Percentiles rank a stretch among this genome's conserved stretches.
Evolutionary conservation across 2,888 invertebrate species (phyloP).

Genomic region (Eupithecia pulchellata): DNA sequence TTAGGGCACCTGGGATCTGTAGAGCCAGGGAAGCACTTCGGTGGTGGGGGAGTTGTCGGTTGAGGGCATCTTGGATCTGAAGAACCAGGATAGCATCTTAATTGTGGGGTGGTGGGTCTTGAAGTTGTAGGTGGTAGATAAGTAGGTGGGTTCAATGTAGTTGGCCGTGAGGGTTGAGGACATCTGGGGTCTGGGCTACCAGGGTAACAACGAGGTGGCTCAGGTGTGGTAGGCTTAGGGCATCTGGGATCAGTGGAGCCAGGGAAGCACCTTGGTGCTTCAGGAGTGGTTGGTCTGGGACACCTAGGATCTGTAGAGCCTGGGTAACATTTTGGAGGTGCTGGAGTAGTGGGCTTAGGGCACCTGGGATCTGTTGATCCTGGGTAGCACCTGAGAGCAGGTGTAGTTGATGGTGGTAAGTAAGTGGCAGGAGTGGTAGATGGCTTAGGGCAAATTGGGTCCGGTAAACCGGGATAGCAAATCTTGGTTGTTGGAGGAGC

Average conservation of each 20-base stretch:
- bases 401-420: slow-evolving; percentile 46
- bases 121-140: too few relatives aligned
- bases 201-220: slow-evolving; percentile 40
- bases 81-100: too few relatives aligned
- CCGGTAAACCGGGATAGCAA: slow-evolving; percentile 57
- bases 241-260: slow-evolving; percentile 44
- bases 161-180: too few relatives aligned
- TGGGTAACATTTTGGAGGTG: slow-evolving; percentile 49
- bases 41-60: slow-evolving; percentile 43
- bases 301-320: slow-evolving; percentile 44
- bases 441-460: slow-evolving; percentile 58
- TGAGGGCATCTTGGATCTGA: slow-evolving; percentile 33
- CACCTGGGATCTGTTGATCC: slow-evolving; percentile 54
- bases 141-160: too few relatives aligned
- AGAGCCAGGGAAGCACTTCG: slow-evolving; percentile 57
- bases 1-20: slow-evolving; percentile 57
- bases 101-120: too few relatives aligned
- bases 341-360: slow-evolving; percentile 48
- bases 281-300: slow-evolving; percentile 45
- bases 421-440: slow-evolving; percentile 49
- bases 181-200: slow-evolving; percentile 42
- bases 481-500: slow-evolving; percentile 44
- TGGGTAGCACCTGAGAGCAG: slow-evolving; percentile 57
- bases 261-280: slow-evolving; percentile 40
- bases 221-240: slow-evolving; percentile 51